Percentiles rank a stretch among this genome's conserved stretches.
Evolutionary conservation across 2,797 vertebrate genomes (phyloP).

Genomic region (Helarctos malayanus): DNA sequence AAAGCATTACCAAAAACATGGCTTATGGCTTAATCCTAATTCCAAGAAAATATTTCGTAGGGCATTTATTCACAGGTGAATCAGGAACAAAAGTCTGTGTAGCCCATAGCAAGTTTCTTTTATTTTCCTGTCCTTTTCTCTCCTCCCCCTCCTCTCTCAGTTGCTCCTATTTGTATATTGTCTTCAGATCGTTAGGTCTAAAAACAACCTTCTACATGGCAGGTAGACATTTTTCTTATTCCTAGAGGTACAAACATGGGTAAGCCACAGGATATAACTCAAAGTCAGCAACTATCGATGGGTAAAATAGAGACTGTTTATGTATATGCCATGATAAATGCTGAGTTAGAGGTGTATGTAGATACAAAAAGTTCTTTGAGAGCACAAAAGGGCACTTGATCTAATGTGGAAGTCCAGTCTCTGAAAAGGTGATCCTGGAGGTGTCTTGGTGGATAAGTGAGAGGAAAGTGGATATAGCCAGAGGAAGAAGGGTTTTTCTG

Average conservation of each 20-base stretch:
- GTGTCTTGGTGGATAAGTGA: not conserved
- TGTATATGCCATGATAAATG: not conserved
- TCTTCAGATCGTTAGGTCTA: not conserved
- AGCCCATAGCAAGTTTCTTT: not conserved
- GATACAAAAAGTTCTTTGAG: not conserved
- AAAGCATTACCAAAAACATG: not conserved
- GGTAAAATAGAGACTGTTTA: not conserved
- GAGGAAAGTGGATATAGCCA: not conserved
- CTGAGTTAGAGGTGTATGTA: not conserved
- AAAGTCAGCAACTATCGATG: not conserved
- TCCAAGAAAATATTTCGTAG: not conserved
- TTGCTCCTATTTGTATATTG: not conserved
- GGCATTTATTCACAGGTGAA: not conserved
- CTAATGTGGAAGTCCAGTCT: not conserved
- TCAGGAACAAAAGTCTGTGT: not conserved
- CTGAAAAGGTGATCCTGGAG: not conserved
- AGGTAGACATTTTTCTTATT: not conserved
- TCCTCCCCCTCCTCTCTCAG: fast-evolving
- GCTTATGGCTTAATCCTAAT: not conserved
- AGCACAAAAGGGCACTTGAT: not conserved
- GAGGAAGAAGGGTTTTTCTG: not conserved
- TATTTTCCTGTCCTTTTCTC: not conserved
- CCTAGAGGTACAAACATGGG: not conserved
- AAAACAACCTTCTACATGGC: not conserved
- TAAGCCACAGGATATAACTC: not conserved